A percentile compares a stretch with the other conserved stretches of the same genome.
Evolutionary conservation across 1,140 invertebrate genomes (phyloP).

Genomic region (Campoletis sonorensis): DNA sequence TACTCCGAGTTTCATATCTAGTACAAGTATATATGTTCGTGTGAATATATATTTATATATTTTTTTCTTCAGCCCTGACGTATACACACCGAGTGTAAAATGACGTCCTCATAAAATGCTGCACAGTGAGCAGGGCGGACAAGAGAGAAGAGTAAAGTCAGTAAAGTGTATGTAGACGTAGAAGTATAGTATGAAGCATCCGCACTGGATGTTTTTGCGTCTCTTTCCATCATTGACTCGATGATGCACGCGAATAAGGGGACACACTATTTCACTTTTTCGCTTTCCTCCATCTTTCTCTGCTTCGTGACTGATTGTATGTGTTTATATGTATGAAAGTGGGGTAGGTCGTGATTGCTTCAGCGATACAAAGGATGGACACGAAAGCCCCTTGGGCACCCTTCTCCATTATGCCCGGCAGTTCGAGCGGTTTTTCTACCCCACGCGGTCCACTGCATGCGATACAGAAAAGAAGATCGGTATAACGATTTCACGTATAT

Average conservation of each 20-base stretch:
- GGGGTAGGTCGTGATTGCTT: constrained; percentile 59
- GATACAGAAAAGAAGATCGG: constrained; percentile 50
- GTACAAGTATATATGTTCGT: neutral
- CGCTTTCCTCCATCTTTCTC: constrained; percentile 19
- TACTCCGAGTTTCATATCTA: constrained; percentile 26
- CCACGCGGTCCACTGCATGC: constrained; percentile 16
- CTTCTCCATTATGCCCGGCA: constrained; percentile 52
- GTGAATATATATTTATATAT: constrained; percentile 4
- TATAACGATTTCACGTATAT: neutral
- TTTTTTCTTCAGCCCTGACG: neutral
- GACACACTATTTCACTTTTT: constrained; percentile 6
- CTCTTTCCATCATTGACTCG: constrained; percentile 17
- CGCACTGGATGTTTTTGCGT: neutral
- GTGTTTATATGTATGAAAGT: constrained; percentile 36
- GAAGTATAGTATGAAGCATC: neutral
- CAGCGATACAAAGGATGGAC: constrained; percentile 60
- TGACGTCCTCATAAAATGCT: constrained; percentile 49
- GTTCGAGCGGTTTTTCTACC: constrained; percentile 23
- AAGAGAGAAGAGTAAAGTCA: neutral
- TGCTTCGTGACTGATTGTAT: constrained; percentile 35
- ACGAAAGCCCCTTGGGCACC: constrained; percentile 54
- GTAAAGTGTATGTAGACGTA: neutral
- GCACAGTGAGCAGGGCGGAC: constrained; percentile 17
- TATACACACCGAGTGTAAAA: constrained; percentile 45
- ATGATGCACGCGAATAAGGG: neutral